Percentiles rank a stretch among this genome's conserved stretches.
These are phyloP conservation scores for Syncerus caffer DNA, from an alignment of 2,797 vertebrate genomes.

Conservation along the genomic window DNA sequence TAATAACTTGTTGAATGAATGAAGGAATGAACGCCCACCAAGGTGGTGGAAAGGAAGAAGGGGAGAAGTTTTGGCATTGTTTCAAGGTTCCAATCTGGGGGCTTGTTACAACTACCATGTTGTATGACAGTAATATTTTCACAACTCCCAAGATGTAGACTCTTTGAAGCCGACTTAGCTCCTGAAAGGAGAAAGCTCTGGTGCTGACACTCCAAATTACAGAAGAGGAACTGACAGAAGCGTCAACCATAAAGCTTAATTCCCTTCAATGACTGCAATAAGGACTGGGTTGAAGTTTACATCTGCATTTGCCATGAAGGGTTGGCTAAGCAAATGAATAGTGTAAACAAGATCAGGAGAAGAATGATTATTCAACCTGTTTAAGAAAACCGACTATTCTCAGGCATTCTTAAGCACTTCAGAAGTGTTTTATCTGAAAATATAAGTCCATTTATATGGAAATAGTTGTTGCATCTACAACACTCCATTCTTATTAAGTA, in stretches of 20 bases:
- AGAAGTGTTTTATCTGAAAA: slow-evolving; percentile 41
- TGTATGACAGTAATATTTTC: slow-evolving; percentile 7
- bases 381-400: slow-evolving; percentile 28
- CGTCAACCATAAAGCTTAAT: neutral
- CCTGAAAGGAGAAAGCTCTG: slow-evolving; percentile 21
- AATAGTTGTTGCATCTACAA: slow-evolving; percentile 31
- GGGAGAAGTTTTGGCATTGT: neutral
- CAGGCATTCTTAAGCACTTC: slow-evolving; percentile 38
- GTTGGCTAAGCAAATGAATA: slow-evolving; percentile 21
- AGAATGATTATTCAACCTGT: slow-evolving; percentile 21
- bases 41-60: neutral
- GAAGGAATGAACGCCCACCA: neutral
- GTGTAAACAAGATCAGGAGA: slow-evolving; percentile 18
- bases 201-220: neutral
- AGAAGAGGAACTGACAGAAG: slow-evolving; percentile 38
- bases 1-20: slow-evolving; percentile 43
- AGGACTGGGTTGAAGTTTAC: neutral
- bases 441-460: slow-evolving; percentile 43
- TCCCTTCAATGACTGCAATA: neutral
- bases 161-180: slow-evolving; percentile 15
- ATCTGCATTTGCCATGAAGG: neutral
- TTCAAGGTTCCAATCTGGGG: slow-evolving; percentile 1
- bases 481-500: slow-evolving; percentile 49
- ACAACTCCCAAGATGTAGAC: neutral
- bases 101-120: neutral